phyloP scores from a whole-genome alignment of 2,113 vertebrate genomes.

The Myiopsitta monachus region DNA sequence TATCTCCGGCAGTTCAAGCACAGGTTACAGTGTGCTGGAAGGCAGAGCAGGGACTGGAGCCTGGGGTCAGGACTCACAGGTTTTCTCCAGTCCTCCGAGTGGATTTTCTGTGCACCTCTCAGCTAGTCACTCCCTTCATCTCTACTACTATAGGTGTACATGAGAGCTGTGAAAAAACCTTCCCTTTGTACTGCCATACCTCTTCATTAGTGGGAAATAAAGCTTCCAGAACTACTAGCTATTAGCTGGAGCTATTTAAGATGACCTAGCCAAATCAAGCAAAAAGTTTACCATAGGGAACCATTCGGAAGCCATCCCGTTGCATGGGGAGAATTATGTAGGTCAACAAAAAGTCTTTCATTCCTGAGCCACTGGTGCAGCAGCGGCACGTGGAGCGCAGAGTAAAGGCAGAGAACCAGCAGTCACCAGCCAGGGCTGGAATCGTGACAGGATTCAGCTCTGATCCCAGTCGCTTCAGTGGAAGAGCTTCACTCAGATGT shows the following conservation, averaged over 20 bases:
- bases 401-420: background rate
- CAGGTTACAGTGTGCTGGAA: fast-evolving
- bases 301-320: conserved; percentile 3
- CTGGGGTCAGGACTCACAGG: background rate
- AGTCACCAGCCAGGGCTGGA: background rate
- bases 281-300: background rate
- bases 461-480: background rate
- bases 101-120: background rate
- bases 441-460: background rate
- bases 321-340: background rate
- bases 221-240: background rate
- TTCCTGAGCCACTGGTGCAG: background rate
- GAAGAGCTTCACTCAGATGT: fast-evolving
- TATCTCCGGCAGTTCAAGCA: background rate
- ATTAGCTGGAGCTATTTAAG: background rate
- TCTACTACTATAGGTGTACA: background rate
- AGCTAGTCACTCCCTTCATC: background rate
- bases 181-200: background rate
- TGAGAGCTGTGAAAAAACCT: background rate
- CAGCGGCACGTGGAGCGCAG: background rate
- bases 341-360: background rate
- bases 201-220: background rate
- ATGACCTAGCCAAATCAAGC: background rate
- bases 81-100: background rate
- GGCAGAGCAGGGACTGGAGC: fast-evolving